phyloP scores from a whole-genome alignment of 2,113 vertebrate genomes.

The Tonatia bakeri region DNA sequence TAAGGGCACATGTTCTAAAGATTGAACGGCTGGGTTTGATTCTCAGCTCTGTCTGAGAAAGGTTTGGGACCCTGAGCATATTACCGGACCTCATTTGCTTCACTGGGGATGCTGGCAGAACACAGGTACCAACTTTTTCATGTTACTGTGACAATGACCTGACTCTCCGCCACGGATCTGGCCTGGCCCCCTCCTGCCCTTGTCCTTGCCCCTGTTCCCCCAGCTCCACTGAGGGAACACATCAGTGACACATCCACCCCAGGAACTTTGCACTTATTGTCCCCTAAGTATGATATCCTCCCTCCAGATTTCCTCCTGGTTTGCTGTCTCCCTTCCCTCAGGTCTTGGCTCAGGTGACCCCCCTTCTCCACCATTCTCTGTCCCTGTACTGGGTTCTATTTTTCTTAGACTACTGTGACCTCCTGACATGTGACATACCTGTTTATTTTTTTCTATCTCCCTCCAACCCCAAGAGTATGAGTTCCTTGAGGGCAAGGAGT shows the following conservation, averaged over 20 bases:
- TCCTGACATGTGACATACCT: background rate
- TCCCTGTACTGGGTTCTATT: background rate
- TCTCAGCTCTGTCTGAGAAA: background rate
- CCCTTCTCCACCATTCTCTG: background rate
- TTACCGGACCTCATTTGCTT: background rate
- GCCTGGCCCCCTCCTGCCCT: background rate
- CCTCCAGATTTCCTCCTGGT: background rate
- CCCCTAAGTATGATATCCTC: background rate
- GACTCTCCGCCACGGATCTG: background rate
- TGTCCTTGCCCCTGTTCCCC: background rate
- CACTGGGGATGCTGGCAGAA: background rate
- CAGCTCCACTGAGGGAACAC: background rate
- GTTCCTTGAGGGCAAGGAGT: background rate
- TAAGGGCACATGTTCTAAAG: background rate
- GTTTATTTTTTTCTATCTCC: background rate
- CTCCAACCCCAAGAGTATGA: background rate
- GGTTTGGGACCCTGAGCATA: background rate
- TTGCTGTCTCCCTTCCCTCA: background rate
- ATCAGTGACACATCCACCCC: background rate
- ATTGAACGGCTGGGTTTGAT: background rate
- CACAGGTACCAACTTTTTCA: background rate
- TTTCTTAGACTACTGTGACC: background rate
- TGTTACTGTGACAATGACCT: background rate
- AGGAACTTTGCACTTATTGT: background rate
- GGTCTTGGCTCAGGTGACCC: background rate